Conservation (phyloP, 1,140 invertebrate species). For the Dendroctonus ponderosae region DNA sequence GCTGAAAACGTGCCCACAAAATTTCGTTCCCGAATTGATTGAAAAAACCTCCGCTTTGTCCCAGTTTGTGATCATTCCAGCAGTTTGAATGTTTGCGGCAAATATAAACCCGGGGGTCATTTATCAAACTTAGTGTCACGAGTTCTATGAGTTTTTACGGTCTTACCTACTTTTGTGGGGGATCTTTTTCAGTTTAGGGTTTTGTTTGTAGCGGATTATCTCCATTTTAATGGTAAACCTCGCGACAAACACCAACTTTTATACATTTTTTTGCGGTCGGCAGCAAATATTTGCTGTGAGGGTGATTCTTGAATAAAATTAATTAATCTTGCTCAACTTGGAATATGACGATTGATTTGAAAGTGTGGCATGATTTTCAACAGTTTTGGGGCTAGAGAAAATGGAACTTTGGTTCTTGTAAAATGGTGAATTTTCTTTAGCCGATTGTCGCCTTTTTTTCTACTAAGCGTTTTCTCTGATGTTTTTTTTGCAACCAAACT, state of each 20-base stretch:
- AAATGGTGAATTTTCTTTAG: too few species aligned
- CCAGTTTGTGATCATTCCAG: conserved; percentile 20
- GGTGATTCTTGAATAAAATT: too few species aligned
- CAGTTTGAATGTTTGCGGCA: conserved; percentile 26
- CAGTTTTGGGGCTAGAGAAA: too few species aligned
- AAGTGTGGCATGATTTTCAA: too few species aligned
- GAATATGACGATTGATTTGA: too few species aligned
- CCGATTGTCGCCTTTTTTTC: too few species aligned
- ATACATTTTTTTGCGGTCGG: neutral
- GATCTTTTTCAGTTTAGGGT: conserved; percentile 11
- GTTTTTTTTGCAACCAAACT: too few species aligned
- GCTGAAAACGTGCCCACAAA: too few species aligned
- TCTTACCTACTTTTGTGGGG: conserved; percentile 21
- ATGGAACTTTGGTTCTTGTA: too few species aligned
- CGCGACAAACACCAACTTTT: conserved; percentile 1
- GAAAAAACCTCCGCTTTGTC: conserved; percentile 13
- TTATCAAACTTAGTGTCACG: conserved; percentile 29
- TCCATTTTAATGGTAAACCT: conserved; percentile 10
- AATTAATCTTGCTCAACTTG: too few species aligned
- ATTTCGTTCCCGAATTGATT: neutral
- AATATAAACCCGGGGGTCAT: conserved; percentile 18
- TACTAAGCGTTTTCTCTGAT: too few species aligned
- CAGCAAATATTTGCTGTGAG: too few species aligned
- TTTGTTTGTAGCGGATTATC: conserved; percentile 24
- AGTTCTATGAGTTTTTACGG: conserved; percentile 21